A percentile compares a stretch with the other conserved stretches of the same genome.
Evolutionary conservation across 2,888 invertebrate species (phyloP).

Genomic region (Thera obeliscata): DNA sequence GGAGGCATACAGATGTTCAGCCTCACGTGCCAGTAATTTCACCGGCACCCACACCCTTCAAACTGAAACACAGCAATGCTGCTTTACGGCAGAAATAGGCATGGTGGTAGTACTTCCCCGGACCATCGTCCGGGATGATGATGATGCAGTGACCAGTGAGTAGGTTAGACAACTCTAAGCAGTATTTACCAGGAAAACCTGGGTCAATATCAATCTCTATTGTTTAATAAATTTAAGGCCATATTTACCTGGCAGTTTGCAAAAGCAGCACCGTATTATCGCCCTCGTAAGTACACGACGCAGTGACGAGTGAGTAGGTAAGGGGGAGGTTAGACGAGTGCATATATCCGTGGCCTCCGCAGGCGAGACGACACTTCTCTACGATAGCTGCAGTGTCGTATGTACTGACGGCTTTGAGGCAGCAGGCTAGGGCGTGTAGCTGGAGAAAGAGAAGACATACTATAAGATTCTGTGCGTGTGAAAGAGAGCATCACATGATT

Average conservation of each 20-base stretch:
- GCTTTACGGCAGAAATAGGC: too few relatives aligned
- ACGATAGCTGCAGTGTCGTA: slow-evolving; percentile 89
- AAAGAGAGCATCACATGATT: too few relatives aligned
- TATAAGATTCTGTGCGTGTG: not conserved
- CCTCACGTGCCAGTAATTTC: too few relatives aligned
- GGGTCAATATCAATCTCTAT: not conserved
- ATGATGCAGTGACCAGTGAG: too few relatives aligned
- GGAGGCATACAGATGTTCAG: too few relatives aligned
- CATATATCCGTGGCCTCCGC: slow-evolving; percentile 98
- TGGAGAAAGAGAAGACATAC: slow-evolving; percentile 59
- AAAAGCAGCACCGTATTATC: slow-evolving; percentile 97
- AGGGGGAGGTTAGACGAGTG: slow-evolving; percentile 93
- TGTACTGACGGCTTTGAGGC: slow-evolving; percentile 94
- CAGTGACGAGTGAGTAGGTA: slow-evolving; percentile 92
- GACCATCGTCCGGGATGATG: too few relatives aligned
- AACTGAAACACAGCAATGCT: too few relatives aligned
- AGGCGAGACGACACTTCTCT: slow-evolving; percentile 93
- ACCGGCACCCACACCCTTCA: too few relatives aligned
- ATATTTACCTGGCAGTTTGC: slow-evolving; percentile 90
- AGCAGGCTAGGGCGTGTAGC: slow-evolving; percentile 95
- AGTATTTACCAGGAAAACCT: too few relatives aligned
- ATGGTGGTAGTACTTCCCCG: too few relatives aligned
- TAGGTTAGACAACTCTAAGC: too few relatives aligned
- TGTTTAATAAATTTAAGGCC: not conserved
- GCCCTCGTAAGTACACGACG: slow-evolving; percentile 97